Percentiles rank a stretch among this genome's conserved stretches.
phyloP scores from a whole-genome alignment of 2,888 invertebrate genomes.

The Troides oblongomaculatus region DNA sequence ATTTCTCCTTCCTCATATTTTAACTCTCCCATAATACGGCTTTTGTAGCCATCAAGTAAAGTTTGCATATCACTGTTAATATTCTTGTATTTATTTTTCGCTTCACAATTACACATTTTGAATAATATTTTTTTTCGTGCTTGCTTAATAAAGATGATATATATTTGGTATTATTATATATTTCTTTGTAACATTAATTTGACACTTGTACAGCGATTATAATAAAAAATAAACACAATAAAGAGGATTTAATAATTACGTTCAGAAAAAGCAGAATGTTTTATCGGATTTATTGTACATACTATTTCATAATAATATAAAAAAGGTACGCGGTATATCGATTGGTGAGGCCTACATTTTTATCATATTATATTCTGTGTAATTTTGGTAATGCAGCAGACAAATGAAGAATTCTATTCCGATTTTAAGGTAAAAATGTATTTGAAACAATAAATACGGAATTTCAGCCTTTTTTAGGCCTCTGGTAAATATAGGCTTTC shows the following conservation, averaged over 20 bases:
- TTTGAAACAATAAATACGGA: too few relatives aligned
- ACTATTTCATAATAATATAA: too few relatives aligned
- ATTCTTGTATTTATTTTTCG: conserved; percentile 1
- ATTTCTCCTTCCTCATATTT: conserved; percentile 40
- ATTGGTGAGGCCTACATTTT: too few relatives aligned
- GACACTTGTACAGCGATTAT: background rate
- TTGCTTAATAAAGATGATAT: background rate
- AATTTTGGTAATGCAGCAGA: too few relatives aligned
- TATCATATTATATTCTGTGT: too few relatives aligned
- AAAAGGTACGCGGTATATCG: too few relatives aligned
- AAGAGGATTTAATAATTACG: background rate
- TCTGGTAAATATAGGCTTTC: too few relatives aligned
- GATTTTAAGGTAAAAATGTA: too few relatives aligned
- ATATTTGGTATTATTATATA: background rate
- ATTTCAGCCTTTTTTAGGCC: background rate
- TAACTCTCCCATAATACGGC: conserved; percentile 50
- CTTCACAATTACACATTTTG: background rate
- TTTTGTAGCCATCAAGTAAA: conserved; percentile 54
- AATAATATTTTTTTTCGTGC: background rate
- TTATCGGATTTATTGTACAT: too few relatives aligned
- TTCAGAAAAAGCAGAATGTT: background rate
- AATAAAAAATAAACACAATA: background rate
- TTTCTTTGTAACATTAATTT: background rate
- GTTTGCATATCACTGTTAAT: conserved; percentile 42
- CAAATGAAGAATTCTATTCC: too few relatives aligned